Conservation (phyloP, 1,140 invertebrate species). For the Drosophila arawakana region DNA sequence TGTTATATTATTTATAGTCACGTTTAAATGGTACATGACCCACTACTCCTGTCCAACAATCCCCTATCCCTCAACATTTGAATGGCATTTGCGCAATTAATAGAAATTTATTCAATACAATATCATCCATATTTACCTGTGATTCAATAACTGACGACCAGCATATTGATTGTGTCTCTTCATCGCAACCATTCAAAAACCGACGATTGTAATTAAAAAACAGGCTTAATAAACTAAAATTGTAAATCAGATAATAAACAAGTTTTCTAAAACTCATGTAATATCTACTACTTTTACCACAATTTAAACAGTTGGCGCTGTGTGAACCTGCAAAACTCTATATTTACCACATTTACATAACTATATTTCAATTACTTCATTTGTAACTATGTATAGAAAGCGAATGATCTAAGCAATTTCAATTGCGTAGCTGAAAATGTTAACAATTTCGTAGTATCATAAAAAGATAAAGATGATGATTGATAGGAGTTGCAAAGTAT, state of each 20-base stretch:
- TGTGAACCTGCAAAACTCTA: constrained; percentile 48
- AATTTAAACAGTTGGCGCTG: constrained; percentile 35
- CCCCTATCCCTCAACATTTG: constrained; percentile 43
- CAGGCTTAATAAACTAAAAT: constrained; percentile 23
- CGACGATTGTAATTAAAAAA: constrained; percentile 48
- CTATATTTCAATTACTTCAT: constrained; percentile 25
- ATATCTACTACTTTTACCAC: constrained; percentile 9
- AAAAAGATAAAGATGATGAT: constrained; percentile 30
- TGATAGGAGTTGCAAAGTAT: constrained; percentile 44
- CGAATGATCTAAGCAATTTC: constrained; percentile 54
- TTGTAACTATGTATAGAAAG: constrained; percentile 29
- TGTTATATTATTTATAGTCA: constrained; percentile 69
- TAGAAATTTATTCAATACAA: constrained; percentile 40
- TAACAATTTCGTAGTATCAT: constrained; percentile 58
- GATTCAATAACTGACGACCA: constrained; percentile 71
- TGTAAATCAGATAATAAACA: constrained; percentile 33
- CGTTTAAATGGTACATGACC: constrained; percentile 65
- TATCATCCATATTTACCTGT: constrained; percentile 59
- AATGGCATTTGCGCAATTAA: constrained; percentile 43
- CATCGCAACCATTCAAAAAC: constrained; percentile 41
- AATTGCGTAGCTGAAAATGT: constrained; percentile 64
- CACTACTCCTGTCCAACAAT: constrained; percentile 3
- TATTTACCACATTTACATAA: constrained; percentile 9
- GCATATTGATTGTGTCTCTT: constrained; percentile 46
- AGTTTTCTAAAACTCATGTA: constrained; percentile 41